Percentiles rank a stretch among this genome's conserved stretches.
phyloP scores from a whole-genome alignment of 1,140 invertebrate genomes.

The Venturia canescens region DNA sequence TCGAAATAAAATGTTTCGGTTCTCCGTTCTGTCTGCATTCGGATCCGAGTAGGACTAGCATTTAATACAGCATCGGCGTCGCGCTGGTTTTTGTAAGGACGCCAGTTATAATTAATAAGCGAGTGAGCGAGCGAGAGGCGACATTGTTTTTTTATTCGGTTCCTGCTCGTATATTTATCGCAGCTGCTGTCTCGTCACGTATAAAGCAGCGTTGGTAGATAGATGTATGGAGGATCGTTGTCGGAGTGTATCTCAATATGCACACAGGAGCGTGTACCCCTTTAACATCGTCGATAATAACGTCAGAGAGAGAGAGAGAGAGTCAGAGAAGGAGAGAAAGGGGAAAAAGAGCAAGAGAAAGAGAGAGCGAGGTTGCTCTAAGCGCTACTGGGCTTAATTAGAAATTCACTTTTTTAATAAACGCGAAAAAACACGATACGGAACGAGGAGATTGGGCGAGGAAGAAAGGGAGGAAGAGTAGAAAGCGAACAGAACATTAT shows the following conservation, averaged over 20 bases:
- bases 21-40: neutral
- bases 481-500: slow-evolving; percentile 15
- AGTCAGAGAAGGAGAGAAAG: neutral
- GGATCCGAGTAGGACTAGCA: neutral
- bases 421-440: slow-evolving; percentile 20
- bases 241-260: neutral
- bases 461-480: neutral
- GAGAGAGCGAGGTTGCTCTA: neutral
- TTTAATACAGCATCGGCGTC: neutral
- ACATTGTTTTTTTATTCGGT: slow-evolving; percentile 20
- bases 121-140: neutral
- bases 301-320: neutral
- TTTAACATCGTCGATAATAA: slow-evolving; percentile 9
- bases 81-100: neutral
- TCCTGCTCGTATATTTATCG: slow-evolving; percentile 44
- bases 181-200: slow-evolving; percentile 30
- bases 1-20: neutral
- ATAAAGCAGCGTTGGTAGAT: neutral
- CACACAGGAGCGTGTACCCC: neutral
- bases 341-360: too few relatives aligned
- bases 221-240: neutral
- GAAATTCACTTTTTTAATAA: slow-evolving; percentile 41
- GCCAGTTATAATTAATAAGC: slow-evolving; percentile 46
- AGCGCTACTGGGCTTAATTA: slow-evolving; percentile 31
- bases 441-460: neutral